Evolutionary conservation across 2,797 vertebrate genomes (phyloP).

Genomic region (Eupleurogrammus muticus): DNA sequence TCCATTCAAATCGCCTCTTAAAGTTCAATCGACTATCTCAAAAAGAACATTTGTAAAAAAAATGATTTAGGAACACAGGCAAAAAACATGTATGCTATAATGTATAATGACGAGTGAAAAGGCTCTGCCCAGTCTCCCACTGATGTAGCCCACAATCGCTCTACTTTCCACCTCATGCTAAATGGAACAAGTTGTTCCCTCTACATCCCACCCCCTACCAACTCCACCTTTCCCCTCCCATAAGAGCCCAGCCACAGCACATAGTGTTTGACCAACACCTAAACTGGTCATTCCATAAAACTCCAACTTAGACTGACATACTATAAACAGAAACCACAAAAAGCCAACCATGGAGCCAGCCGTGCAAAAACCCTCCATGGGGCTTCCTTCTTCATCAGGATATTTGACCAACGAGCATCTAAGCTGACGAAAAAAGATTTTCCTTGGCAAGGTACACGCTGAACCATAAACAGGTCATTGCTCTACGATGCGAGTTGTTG

Average conservation of each 20-base stretch:
- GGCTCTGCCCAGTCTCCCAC: neutral
- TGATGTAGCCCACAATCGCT: slow-evolving; percentile 10
- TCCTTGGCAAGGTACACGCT: neutral
- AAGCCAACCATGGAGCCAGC: neutral
- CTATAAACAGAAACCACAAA: neutral
- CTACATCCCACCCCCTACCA: slow-evolving; percentile 19
- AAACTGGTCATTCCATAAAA: slow-evolving; percentile 3
- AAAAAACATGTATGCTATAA: slow-evolving; percentile 7
- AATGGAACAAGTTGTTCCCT: slow-evolving; percentile 74
- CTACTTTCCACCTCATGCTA: slow-evolving; percentile 40
- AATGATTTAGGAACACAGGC: neutral
- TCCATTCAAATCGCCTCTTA: too few species aligned
- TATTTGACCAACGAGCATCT: neutral
- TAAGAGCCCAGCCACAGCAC: slow-evolving; percentile 20
- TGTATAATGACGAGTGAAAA: slow-evolving; percentile 11
- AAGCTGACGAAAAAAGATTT: neutral
- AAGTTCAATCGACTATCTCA: neutral
- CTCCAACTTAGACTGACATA: neutral
- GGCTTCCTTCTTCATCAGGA: neutral
- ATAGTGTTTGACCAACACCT: slow-evolving; percentile 10
- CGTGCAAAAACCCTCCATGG: neutral
- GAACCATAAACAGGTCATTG: neutral
- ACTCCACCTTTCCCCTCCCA: slow-evolving; percentile 26
- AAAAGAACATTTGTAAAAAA: neutral
- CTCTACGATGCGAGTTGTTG: neutral